Percentiles rank a stretch among this genome's conserved stretches.
These are phyloP conservation scores for Monopis laevigella DNA, from an alignment of 2,888 invertebrate species.

Conservation along the genomic window DNA sequence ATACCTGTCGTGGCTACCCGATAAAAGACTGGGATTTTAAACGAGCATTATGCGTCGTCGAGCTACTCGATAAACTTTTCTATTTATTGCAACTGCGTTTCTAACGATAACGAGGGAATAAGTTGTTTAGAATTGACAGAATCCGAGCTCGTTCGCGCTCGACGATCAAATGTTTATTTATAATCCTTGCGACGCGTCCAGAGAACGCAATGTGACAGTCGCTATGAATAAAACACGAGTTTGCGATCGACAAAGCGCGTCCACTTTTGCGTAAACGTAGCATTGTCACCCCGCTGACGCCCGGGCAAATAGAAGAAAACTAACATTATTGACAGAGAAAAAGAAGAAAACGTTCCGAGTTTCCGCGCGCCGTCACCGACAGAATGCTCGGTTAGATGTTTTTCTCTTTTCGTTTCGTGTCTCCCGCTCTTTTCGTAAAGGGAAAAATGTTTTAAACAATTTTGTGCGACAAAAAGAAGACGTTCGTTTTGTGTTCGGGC, in stretches of 20 bases:
- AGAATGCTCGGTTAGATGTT: constrained; percentile 51
- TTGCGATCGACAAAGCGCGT: constrained; percentile 39
- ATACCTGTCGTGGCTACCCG: background rate
- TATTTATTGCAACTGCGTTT: constrained; percentile 5
- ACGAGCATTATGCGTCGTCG: background rate
- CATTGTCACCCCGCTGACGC: constrained; percentile 20
- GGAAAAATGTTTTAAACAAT: constrained; percentile 11
- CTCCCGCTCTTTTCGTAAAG: constrained; percentile 5
- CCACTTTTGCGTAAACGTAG: constrained; percentile 39
- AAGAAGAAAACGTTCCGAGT: constrained; percentile 42
- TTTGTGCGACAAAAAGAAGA: constrained; percentile 9
- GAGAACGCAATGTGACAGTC: constrained; percentile 18
- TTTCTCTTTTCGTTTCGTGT: constrained; percentile 22
- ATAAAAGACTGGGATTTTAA: constrained; percentile 6
- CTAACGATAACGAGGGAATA: constrained; percentile 4
- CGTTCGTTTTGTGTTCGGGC: constrained; percentile 5
- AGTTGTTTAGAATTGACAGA: constrained; percentile 7
- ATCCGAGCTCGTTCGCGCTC: background rate
- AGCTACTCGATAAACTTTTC: constrained; percentile 7
- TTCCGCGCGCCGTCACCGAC: constrained; percentile 56
- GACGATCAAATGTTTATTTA: constrained; percentile 11
- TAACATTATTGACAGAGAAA: constrained; percentile 26
- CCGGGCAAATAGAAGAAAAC: constrained; percentile 9
- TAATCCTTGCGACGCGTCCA: constrained; percentile 6
- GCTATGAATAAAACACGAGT: constrained; percentile 50